Conservation (phyloP, 2,797 vertebrate species). For the Sebastes hubbsi region DNA sequence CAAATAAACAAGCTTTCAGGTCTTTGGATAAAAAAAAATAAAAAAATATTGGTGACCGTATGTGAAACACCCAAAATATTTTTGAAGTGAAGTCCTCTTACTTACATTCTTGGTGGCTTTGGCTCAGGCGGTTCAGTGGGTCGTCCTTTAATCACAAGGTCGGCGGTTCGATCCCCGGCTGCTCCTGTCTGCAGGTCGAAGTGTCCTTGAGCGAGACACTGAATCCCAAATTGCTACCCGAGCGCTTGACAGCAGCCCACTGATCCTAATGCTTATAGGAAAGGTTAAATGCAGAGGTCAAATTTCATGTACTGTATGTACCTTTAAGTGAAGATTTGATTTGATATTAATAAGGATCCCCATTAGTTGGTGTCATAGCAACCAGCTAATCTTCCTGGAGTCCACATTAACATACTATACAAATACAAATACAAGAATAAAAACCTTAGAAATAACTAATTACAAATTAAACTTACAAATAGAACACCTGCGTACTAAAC, state of each 20-base stretch:
- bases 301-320: not conserved
- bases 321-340: not conserved
- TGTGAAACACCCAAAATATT: constrained; percentile 4
- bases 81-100: not conserved
- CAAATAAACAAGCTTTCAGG: constrained; percentile 22
- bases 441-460: not conserved
- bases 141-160: not conserved
- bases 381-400: too few species aligned
- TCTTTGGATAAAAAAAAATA: not conserved
- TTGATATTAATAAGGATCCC: not conserved
- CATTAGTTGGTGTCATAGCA: too few species aligned
- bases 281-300: not conserved
- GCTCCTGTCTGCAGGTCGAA: too few species aligned
- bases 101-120: not conserved
- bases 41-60: not conserved
- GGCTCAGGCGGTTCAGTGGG: not conserved
- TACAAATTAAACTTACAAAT: not conserved
- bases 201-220: too few species aligned
- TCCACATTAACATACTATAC: too few species aligned
- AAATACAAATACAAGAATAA: too few species aligned
- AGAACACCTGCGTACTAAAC: too few species aligned
- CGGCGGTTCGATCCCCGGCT: too few species aligned
- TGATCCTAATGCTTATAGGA: not conserved
- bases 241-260: not conserved
- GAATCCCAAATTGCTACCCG: not conserved